These are phyloP conservation scores for Macrostomum lignano DNA, from an alignment of 1,140 invertebrate genomes.

Conservation along the genomic window DNA sequence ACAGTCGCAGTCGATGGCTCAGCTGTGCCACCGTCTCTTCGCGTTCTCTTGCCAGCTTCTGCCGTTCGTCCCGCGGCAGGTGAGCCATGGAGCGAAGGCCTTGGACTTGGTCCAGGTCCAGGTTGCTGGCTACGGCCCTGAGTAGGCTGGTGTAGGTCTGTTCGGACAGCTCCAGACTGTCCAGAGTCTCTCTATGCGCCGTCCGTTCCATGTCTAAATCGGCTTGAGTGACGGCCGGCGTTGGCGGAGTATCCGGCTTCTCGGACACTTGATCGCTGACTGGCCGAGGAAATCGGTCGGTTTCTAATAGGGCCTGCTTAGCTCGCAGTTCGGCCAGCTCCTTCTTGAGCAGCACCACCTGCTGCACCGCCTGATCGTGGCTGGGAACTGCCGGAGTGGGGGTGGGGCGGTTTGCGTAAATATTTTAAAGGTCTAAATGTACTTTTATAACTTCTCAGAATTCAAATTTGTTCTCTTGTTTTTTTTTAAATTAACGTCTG, in stretches of 20 bases:
- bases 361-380: constrained; percentile 22
- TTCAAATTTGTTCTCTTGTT: too few species aligned
- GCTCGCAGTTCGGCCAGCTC: constrained; percentile 23
- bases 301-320: constrained; percentile 10
- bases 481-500: too few species aligned
- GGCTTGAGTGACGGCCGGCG: too few species aligned
- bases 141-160: constrained; percentile 17
- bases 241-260: too few species aligned
- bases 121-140: constrained; percentile 12
- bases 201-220: too few species aligned
- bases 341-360: constrained; percentile 22
- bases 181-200: too few species aligned
- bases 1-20: constrained; percentile 11
- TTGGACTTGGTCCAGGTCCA: constrained; percentile 15
- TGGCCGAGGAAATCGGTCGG: too few species aligned
- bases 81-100: constrained; percentile 20
- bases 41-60: constrained; percentile 12
- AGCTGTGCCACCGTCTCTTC: constrained; percentile 13
- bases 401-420: too few species aligned
- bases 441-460: constrained; percentile 22
- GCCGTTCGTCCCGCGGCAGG: constrained; percentile 20
- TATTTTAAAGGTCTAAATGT: constrained; percentile 20
- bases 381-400: too few species aligned
- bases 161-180: too few species aligned
- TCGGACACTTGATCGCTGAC: too few species aligned